Base-by-base conservation (phyloP, 2,113 vertebrate genomes). In the Cathartes aura region DNA sequence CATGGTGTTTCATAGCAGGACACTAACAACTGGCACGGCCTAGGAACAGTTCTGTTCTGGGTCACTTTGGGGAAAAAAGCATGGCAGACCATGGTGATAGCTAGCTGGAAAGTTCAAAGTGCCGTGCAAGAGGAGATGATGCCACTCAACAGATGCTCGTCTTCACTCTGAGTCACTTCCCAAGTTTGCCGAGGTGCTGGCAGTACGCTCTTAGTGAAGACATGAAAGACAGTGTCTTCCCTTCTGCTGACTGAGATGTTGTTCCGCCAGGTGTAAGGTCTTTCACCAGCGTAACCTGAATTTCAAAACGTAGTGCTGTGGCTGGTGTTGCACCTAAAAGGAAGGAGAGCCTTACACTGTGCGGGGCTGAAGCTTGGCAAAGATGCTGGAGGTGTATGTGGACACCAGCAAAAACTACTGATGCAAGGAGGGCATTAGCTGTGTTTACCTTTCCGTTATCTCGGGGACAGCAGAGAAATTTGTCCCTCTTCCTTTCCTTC, bases 151-250 rank as follows among this genome's bases (percentile, higher is more conserved):
- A n/a, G 40, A 16, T 8, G 42, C 15, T 42, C 36, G 12, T 18
- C 59, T 58, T 30, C 1, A 11, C 58, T 62, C 64, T 9, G 59
- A 36, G 43, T 32, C 17, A 7, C 24, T 9, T 16, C 30, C 36
- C n/a, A 12, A 8, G 20, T 12, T 36, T 42, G 58, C 66, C 1
- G 4, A 32, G 59, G 59, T 26, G 59, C 59, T 43, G 63, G 8
- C 27, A 26, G 55, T 1, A 8, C 6, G 8, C 40, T 38, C 29
- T 9, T 7, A 15, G 42, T 0, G 3, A 45, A 23, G 14, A 48
- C 30, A 21, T 2, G 11, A 11, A 26, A 24, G 26, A 24, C 23
- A 36, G 21, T 1, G 11, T 58, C 27, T 27, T 7, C n/a, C 30
- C 15, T 62, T 16, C 18, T 42, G 20, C 55, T 15, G n/a, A 48